Evolutionary conservation across 2,113 vertebrate genomes (phyloP).

Genomic region (Aleadryas rufinucha): DNA sequence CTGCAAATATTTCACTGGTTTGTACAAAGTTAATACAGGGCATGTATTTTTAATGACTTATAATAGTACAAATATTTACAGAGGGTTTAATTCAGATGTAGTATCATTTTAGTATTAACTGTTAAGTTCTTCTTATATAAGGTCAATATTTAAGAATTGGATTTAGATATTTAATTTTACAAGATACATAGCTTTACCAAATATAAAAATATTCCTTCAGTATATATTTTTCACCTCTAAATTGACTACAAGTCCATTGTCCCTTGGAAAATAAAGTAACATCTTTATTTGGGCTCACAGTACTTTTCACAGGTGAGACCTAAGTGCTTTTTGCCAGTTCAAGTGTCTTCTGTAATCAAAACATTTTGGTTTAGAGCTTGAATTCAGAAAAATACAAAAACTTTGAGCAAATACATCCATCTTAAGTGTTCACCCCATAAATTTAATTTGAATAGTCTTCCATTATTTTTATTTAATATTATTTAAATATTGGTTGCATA

Average conservation of each 20-base stretch:
- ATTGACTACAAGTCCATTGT: neutral
- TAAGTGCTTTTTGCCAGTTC: neutral
- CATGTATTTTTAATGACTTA: conserved; percentile 41
- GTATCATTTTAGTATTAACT: neutral
- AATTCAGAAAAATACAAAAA: neutral
- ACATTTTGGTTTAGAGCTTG: neutral
- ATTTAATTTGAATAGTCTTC: neutral
- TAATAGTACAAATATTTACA: neutral
- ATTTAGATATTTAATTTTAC: conserved; percentile 29
- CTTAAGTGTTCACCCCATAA: neutral
- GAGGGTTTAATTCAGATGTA: neutral
- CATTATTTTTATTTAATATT: neutral
- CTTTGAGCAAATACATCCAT: neutral
- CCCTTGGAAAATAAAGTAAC: neutral
- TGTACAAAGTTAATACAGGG: neutral
- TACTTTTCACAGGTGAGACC: neutral
- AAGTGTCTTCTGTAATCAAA: neutral
- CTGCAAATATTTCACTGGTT: conserved; percentile 9
- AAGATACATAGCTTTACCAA: neutral
- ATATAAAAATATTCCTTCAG: neutral
- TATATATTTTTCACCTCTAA: neutral
- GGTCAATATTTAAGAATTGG: conserved; percentile 29
- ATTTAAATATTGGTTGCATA: neutral
- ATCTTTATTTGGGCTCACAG: neutral
- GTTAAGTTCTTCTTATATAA: neutral